These are phyloP conservation scores for Macroteleia sp. DNA, from an alignment of 2,888 invertebrate genomes.

Conservation along the genomic window DNA sequence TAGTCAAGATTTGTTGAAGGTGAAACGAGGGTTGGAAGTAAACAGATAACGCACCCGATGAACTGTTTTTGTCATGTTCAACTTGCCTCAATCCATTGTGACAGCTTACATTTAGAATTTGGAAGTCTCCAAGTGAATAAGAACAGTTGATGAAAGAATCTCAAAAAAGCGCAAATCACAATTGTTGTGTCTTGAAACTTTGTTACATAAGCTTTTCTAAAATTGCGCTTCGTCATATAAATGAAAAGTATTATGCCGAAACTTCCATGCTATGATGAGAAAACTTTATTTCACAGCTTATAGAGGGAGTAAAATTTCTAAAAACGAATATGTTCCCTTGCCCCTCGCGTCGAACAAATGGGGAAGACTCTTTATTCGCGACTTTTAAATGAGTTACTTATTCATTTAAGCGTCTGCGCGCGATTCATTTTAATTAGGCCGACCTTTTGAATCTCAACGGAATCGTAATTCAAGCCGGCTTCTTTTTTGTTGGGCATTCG, in stretches of 20 bases:
- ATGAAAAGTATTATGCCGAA: constrained; percentile 45
- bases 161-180: constrained; percentile 14
- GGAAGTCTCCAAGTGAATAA: constrained; percentile 26
- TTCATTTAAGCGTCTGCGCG: constrained; percentile 42
- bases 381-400: constrained; percentile 45
- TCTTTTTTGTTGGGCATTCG: constrained; percentile 10
- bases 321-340: constrained; percentile 26
- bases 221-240: constrained; percentile 43
- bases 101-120: constrained; percentile 18
- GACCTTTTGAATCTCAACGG: constrained; percentile 42
- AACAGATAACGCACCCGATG: constrained; percentile 1
- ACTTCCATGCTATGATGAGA: constrained; percentile 41
- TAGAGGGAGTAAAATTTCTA: constrained; percentile 25
- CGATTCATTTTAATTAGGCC: constrained; percentile 52
- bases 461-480: constrained; percentile 28
- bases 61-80: constrained; percentile 4
- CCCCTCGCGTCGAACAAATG: background rate
- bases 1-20: background rate
- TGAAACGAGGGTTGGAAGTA: background rate
- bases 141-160: constrained; percentile 4
- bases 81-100: constrained; percentile 9
- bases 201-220: constrained; percentile 46
- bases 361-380: constrained; percentile 15
- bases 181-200: constrained; percentile 31
- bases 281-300: constrained; percentile 47